phyloP scores from a whole-genome alignment of 1,140 invertebrate genomes.

The Drosophila bipectinata region DNA sequence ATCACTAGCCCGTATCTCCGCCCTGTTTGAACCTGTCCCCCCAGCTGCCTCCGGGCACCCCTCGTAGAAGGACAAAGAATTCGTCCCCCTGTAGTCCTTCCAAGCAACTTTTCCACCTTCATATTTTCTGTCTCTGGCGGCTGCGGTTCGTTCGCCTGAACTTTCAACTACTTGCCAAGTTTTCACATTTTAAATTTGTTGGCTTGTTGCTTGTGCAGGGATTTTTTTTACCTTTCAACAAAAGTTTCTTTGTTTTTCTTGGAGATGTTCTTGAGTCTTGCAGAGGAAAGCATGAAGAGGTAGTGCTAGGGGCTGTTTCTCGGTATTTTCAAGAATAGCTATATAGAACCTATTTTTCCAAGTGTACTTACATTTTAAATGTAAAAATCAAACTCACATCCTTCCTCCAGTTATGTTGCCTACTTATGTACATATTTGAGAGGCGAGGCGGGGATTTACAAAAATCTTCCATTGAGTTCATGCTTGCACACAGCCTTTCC shows the following conservation, averaged over 20 bases:
- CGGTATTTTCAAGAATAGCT: background rate
- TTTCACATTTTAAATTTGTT: conserved; percentile 80
- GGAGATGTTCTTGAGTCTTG: conserved; percentile 20
- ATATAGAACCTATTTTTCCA: background rate
- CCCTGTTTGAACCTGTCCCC: conserved; percentile 60
- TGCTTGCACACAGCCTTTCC: conserved; percentile 13
- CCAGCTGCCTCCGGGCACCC: background rate
- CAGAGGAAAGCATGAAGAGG: background rate
- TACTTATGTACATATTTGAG: conserved; percentile 34
- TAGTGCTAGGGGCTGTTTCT: no score
- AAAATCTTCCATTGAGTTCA: conserved; percentile 19
- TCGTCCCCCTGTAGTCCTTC: conserved; percentile 11
- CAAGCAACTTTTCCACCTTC: conserved; percentile 44
- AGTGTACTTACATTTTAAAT: conserved; percentile 13
- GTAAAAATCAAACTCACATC: conserved; percentile 8
- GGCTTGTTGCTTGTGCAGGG: conserved; percentile 51
- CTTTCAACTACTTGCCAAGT: conserved; percentile 67
- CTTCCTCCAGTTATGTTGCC: conserved; percentile 2
- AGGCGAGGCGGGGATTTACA: conserved; percentile 25
- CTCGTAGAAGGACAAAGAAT: conserved; percentile 50
- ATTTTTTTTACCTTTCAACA: conserved; percentile 26
- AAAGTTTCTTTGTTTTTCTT: conserved; percentile 46
- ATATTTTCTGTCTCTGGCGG: conserved; percentile 47
- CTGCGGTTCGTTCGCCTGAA: conserved; percentile 66
- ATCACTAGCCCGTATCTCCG: conserved; percentile 38